These are phyloP conservation scores for Stenodema calcarata DNA, from an alignment of 2,888 invertebrate genomes.

Conservation along the genomic window DNA sequence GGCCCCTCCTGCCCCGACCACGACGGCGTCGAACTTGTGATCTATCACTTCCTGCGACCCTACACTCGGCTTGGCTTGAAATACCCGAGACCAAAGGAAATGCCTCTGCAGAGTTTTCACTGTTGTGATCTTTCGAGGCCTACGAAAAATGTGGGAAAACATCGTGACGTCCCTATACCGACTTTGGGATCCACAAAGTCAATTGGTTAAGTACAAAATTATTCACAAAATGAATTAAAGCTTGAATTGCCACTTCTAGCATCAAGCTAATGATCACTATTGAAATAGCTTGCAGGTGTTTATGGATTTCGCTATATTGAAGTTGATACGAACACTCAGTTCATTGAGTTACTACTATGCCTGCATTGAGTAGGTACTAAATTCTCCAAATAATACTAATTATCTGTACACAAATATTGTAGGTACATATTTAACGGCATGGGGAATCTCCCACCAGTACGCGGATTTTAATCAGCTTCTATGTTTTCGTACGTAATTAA, in stretches of 20 bases:
- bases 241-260: not conserved
- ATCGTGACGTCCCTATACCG: not conserved
- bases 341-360: no score
- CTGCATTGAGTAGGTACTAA: no score
- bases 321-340: not conserved
- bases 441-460: no score
- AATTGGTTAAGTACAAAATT: not conserved
- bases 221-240: not conserved
- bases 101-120: not conserved
- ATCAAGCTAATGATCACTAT: not conserved
- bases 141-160: not conserved
- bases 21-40: constrained; percentile 95
- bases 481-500: no score
- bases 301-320: not conserved
- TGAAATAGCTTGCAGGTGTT: not conserved
- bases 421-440: no score
- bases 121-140: not conserved
- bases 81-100: not conserved
- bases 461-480: no score
- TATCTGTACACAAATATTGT: no score
- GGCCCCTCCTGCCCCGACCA: constrained; percentile 97
- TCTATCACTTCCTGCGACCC: constrained; percentile 71
- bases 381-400: no score
- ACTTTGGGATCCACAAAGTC: not conserved
- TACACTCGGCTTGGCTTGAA: not conserved